Evolutionary conservation across 2,888 invertebrate species (phyloP).

Genomic region (Eupelmus urozonus): DNA sequence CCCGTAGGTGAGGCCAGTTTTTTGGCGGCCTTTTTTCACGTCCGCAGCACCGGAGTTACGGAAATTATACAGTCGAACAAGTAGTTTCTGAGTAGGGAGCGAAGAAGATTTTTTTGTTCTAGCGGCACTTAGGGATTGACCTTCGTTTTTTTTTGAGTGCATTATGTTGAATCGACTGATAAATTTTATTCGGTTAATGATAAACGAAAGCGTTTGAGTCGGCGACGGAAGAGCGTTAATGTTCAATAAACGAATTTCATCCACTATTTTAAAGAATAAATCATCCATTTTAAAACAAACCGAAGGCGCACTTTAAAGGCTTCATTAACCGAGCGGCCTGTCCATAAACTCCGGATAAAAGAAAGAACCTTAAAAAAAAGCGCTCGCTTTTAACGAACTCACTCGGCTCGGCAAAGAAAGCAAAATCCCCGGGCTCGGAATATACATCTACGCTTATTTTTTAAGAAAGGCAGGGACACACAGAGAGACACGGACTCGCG

Average conservation of each 20-base stretch:
- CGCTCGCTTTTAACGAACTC: slow-evolving; percentile 18
- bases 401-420: neutral
- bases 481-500: slow-evolving; percentile 22
- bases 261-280: neutral
- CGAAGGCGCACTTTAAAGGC: neutral
- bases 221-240: no score
- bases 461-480: neutral
- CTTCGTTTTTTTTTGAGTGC: no score
- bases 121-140: no score
- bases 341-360: slow-evolving; percentile 8
- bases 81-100: neutral
- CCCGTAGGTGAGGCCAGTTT: neutral
- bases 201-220: no score
- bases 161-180: no score
- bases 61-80: neutral
- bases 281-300: neutral
- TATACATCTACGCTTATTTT: slow-evolving; percentile 10
- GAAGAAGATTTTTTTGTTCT: neutral
- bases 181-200: no score
- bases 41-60: no score
- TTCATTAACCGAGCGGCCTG: neutral
- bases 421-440: neutral
- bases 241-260: neutral
- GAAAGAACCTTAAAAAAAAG: neutral
- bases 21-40: no score